These are phyloP conservation scores for Amorpha juglandis DNA, from an alignment of 2,888 invertebrate species.

Conservation along the genomic window DNA sequence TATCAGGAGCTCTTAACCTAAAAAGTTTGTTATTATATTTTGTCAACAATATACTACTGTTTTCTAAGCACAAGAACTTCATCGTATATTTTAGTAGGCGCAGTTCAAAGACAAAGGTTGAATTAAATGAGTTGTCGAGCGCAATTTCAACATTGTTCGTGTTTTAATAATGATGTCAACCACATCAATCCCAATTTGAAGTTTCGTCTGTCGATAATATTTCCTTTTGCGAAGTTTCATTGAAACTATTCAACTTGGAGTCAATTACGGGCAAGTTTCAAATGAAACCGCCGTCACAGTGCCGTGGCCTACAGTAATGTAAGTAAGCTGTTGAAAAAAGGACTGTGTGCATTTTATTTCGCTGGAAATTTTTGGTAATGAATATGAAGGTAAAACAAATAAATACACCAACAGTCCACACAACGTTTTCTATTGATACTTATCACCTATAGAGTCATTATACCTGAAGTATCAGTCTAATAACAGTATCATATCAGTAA, in stretches of 20 bases:
- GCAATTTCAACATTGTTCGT: constrained; percentile 8
- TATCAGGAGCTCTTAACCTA: too few relatives aligned
- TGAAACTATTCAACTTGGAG: constrained; percentile 47
- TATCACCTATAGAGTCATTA: too few relatives aligned
- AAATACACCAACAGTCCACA: too few relatives aligned
- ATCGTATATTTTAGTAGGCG: too few relatives aligned
- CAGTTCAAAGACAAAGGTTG: neutral
- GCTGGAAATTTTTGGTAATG: too few relatives aligned
- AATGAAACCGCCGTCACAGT: constrained; percentile 44
- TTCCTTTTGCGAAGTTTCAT: constrained; percentile 41
- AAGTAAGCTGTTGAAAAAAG: neutral
- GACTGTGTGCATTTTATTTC: neutral
- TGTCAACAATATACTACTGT: too few relatives aligned
- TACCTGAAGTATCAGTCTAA: too few relatives aligned
- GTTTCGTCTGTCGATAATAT: constrained; percentile 25
- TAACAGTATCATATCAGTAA: too few relatives aligned
- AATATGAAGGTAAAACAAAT: too few relatives aligned
- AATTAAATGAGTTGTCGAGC: neutral
- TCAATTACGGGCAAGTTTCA: constrained; percentile 52
- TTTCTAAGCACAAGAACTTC: too few relatives aligned
- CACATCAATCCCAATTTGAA: constrained; percentile 27
- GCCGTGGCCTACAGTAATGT: neutral
- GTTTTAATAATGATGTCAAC: constrained; percentile 22
- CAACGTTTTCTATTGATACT: too few relatives aligned
- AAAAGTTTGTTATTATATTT: too few relatives aligned